phyloP scores from a whole-genome alignment of 2,888 invertebrate genomes.

The Trypoxylon attenuatum region DNA sequence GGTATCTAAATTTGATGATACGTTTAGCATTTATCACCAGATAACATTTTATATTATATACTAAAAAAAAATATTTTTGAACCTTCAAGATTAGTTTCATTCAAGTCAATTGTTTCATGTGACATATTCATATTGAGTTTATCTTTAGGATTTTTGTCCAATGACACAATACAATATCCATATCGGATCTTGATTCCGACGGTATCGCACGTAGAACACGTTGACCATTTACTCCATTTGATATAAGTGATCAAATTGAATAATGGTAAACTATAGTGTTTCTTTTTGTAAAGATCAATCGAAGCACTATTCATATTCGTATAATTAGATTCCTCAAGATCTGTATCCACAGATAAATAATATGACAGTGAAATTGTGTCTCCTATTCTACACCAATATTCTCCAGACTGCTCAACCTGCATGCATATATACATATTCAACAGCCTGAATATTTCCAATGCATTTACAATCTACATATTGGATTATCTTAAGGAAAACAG shows the following conservation, averaged over 20 bases:
- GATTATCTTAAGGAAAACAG: too few species aligned
- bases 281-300: constrained; percentile 67
- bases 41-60: background rate
- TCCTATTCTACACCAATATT: constrained; percentile 78
- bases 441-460: background rate
- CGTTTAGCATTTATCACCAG: background rate
- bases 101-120: background rate
- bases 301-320: constrained; percentile 55
- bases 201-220: constrained; percentile 79
- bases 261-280: constrained; percentile 55
- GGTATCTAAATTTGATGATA: background rate
- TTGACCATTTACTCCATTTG: constrained; percentile 80
- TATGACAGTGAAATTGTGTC: constrained; percentile 73
- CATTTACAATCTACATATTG: constrained; percentile 11
- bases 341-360: constrained; percentile 76
- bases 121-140: constrained; percentile 12
- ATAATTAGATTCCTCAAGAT: constrained; percentile 72
- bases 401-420: constrained; percentile 75
- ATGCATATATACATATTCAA: constrained; percentile 10
- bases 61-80: background rate
- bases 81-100: background rate
- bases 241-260: constrained; percentile 75
- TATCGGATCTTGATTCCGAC: constrained; percentile 78
- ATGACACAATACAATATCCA: constrained; percentile 78
- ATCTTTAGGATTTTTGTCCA: constrained; percentile 25